These are phyloP conservation scores for Drosophila kepulauana DNA, from an alignment of 1,140 invertebrate species.

Conservation along the genomic window DNA sequence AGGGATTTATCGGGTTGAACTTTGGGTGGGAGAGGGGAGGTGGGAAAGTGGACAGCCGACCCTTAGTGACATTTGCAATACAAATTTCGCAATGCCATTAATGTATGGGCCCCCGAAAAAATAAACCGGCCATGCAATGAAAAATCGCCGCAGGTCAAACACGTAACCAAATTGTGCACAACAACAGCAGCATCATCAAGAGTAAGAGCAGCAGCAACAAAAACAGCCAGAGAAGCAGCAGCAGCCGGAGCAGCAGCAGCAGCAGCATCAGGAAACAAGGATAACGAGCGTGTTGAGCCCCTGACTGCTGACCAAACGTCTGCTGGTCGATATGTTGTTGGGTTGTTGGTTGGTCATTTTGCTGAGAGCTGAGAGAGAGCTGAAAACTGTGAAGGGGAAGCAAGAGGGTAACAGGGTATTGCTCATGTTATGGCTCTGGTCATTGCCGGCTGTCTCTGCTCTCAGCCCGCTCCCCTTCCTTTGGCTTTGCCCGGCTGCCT, in stretches of 20 bases:
- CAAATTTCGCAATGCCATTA: slow-evolving; percentile 75
- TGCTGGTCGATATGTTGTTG: slow-evolving; percentile 71
- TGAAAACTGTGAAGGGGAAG: not conserved
- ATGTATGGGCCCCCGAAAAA: slow-evolving; percentile 64
- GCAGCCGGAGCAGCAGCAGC: slow-evolving; percentile 20
- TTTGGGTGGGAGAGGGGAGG: not conserved
- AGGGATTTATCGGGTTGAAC: slow-evolving; percentile 19
- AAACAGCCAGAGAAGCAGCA: slow-evolving; percentile 26
- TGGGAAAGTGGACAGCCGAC: not conserved
- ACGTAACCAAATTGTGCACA: slow-evolving; percentile 80
- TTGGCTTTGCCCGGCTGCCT: slow-evolving; percentile 52
- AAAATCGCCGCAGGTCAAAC: slow-evolving; percentile 81
- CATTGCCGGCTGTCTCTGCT: slow-evolving; percentile 42
- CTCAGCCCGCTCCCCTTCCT: not conserved
- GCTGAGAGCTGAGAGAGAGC: not conserved
- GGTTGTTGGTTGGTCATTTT: slow-evolving; percentile 51
- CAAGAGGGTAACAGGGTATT: slow-evolving; percentile 9
- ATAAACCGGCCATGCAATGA: slow-evolving; percentile 67
- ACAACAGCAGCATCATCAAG: not conserved
- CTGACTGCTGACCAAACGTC: slow-evolving; percentile 50
- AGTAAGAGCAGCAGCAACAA: not conserved
- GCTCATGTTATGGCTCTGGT: slow-evolving; percentile 50
- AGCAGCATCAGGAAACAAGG: slow-evolving; percentile 77
- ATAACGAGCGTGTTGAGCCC: slow-evolving; percentile 82
- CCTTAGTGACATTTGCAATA: slow-evolving; percentile 71